Evolutionary conservation across 2,797 vertebrate genomes (phyloP).

Genomic region (Gallinago stenura): DNA sequence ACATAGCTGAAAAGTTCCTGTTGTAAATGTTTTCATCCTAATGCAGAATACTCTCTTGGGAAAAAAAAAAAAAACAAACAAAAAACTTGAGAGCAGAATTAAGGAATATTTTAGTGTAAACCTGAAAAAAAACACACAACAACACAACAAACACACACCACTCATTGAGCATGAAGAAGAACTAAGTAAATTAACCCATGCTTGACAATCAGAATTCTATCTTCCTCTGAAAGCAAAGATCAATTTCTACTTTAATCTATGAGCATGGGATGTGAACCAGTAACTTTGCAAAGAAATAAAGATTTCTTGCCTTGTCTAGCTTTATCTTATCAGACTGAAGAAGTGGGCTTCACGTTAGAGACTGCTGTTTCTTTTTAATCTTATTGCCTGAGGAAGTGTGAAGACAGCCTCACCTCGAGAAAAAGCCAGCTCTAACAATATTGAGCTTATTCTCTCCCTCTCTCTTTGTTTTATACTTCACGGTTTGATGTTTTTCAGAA

Average conservation of each 20-base stretch:
- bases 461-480: not conserved
- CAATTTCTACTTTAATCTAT: constrained; percentile 68
- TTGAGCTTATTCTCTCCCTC: not conserved
- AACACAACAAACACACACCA: not conserved
- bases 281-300: constrained; percentile 68
- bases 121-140: not conserved
- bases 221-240: constrained; percentile 56
- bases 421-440: not conserved
- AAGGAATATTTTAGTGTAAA: not conserved
- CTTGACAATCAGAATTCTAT: not conserved
- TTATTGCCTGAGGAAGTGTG: constrained; percentile 61
- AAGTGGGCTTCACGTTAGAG: constrained; percentile 51
- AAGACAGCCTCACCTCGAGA: constrained; percentile 51
- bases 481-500: not conserved
- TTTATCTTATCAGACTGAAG: constrained; percentile 66
- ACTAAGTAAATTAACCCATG: not conserved
- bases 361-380: constrained; percentile 27
- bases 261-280: constrained; percentile 47
- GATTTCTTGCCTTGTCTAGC: constrained; percentile 67
- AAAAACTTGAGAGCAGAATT: not conserved
- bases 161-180: not conserved
- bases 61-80: not conserved
- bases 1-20: not conserved
- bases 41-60: not conserved
- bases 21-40: not conserved